phyloP scores from a whole-genome alignment of 2,888 invertebrate genomes.

The Nysson spinosus region DNA sequence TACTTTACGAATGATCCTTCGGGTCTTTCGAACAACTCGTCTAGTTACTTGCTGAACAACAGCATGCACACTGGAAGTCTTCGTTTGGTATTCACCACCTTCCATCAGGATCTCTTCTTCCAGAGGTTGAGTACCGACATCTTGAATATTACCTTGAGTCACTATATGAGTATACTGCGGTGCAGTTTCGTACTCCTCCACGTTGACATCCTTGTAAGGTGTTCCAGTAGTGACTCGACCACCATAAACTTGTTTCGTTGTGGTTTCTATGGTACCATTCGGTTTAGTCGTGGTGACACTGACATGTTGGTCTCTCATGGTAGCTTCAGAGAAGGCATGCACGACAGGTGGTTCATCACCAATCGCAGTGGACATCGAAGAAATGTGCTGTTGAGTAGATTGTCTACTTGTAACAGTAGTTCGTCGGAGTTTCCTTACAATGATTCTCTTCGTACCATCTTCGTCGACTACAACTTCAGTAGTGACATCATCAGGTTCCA shows the following conservation, averaged over 20 bases:
- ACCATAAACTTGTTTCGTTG: constrained; percentile 82
- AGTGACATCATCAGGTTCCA: constrained; percentile 90
- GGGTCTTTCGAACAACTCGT: constrained; percentile 85
- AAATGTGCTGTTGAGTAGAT: constrained; percentile 81
- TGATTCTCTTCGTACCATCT: constrained; percentile 89
- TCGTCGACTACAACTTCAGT: constrained; percentile 88
- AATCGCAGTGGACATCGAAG: constrained; percentile 79
- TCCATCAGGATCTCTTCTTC: constrained; percentile 64
- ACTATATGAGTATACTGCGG: constrained; percentile 81
- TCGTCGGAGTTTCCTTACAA: constrained; percentile 85
- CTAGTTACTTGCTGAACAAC: constrained; percentile 90
- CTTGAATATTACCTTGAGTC: constrained; percentile 80
- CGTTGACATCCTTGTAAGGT: constrained; percentile 82
- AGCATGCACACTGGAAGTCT: constrained; percentile 86
- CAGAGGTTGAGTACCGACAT: constrained; percentile 71
- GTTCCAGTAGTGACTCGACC: constrained; percentile 82
- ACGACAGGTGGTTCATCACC: constrained; percentile 81
- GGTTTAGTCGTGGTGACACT: constrained; percentile 80
- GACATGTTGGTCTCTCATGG: constrained; percentile 83
- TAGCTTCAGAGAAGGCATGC: constrained; percentile 84
- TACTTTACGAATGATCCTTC: constrained; percentile 86
- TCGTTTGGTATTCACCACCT: constrained; percentile 79
- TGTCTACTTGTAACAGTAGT: constrained; percentile 83
- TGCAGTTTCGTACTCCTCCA: constrained; percentile 83
- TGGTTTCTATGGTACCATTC: constrained; percentile 82